Percentiles rank a stretch among this genome's conserved stretches.
phyloP scores from a whole-genome alignment of 2,113 vertebrate species.

The Planiliza haematocheilus region DNA sequence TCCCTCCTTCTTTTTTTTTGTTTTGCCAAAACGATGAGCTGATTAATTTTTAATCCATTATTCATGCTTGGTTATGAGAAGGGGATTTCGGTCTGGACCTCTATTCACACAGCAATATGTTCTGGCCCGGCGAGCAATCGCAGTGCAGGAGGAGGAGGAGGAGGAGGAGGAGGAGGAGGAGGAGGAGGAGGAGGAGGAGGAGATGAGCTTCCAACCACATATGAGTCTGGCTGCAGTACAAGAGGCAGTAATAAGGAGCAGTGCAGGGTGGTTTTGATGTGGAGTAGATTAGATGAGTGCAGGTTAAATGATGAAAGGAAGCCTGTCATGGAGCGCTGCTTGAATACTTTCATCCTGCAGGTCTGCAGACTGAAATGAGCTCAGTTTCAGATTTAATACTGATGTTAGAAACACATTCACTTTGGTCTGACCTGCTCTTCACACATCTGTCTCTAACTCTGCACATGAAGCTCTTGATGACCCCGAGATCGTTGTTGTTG shows the following conservation, averaged over 20 bases:
- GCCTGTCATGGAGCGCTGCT: background rate
- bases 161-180: slow-evolving; percentile 11
- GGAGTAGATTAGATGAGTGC: background rate
- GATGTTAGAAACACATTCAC: too few relatives aligned
- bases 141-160: background rate
- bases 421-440: too few relatives aligned
- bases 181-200: background rate
- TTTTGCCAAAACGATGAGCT: slow-evolving; percentile 44
- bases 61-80: slow-evolving; percentile 63
- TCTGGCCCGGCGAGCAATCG: slow-evolving; percentile 19
- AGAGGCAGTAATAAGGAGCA: background rate
- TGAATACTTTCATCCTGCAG: too few relatives aligned
- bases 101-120: slow-evolving; percentile 59
- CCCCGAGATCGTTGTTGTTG: too few relatives aligned
- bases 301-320: slow-evolving; percentile 16
- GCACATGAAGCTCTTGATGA: too few relatives aligned
- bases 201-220: slow-evolving; percentile 10
- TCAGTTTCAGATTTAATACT: too few relatives aligned
- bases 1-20: too few relatives aligned
- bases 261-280: background rate
- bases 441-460: too few relatives aligned
- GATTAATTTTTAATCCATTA: slow-evolving; percentile 67
- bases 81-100: slow-evolving; percentile 17
- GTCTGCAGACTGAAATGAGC: too few relatives aligned
- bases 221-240: slow-evolving; percentile 15